Evolutionary conservation across 1,140 invertebrate species (phyloP).

Genomic region (Zaprionus tsacasi): DNA sequence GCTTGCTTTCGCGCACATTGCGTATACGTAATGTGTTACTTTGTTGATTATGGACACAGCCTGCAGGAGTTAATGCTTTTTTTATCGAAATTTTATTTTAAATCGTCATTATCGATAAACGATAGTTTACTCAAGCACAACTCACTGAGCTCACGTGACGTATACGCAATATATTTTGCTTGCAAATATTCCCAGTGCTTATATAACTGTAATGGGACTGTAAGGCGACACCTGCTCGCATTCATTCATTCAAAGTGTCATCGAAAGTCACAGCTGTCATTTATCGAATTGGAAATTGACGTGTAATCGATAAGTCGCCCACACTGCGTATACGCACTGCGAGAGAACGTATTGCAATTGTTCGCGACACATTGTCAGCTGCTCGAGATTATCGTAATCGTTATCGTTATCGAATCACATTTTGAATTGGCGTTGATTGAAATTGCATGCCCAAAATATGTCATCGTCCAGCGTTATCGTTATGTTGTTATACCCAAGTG

Average conservation of each 20-base stretch:
- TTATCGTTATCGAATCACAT: background rate
- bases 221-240: too few species aligned
- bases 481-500: conserved; percentile 15
- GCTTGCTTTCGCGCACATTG: too few species aligned
- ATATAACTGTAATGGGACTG: too few species aligned
- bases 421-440: background rate
- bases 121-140: too few species aligned
- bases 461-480: conserved; percentile 28
- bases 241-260: background rate
- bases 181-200: too few species aligned
- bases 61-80: too few species aligned
- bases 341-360: background rate
- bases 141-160: too few species aligned
- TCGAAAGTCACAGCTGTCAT: background rate
- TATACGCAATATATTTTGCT: too few species aligned
- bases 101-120: background rate
- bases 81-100: too few species aligned
- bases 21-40: background rate
- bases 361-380: background rate
- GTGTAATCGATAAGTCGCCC: background rate
- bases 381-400: background rate
- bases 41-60: too few species aligned
- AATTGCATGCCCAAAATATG: conserved; percentile 24
- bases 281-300: background rate
- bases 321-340: background rate